Percentiles rank a stretch among this genome's conserved stretches.
Conservation (phyloP, 2,888 invertebrate species). For the Caenorhabditis parvicauda region DNA sequence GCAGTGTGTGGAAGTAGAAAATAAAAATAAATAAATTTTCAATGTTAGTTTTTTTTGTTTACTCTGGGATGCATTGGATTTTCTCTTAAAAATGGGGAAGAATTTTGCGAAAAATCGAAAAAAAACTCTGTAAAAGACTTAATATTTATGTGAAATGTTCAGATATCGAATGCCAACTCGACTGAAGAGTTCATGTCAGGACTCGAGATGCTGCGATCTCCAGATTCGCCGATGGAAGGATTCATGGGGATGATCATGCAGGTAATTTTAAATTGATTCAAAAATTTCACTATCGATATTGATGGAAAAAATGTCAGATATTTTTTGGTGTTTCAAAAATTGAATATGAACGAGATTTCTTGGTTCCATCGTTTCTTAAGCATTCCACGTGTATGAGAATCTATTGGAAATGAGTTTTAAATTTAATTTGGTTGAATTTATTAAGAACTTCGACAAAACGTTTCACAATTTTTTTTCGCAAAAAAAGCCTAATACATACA, state of each 20-base stretch:
- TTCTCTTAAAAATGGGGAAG: background rate
- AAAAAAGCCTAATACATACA: background rate
- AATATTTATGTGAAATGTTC: constrained; percentile 10
- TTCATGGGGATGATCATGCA: constrained; percentile 55
- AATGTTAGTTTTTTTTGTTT: background rate
- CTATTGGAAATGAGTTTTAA: too few species aligned
- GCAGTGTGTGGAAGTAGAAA: too few species aligned
- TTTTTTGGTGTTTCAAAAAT: too few species aligned
- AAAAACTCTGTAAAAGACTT: background rate
- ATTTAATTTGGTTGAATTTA: too few species aligned
- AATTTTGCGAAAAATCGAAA: background rate
- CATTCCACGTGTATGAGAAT: too few species aligned
- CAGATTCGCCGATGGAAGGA: constrained; percentile 48
- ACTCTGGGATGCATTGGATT: too few species aligned
- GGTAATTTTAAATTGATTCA: too few species aligned
- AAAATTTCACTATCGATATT: background rate
- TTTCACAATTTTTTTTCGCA: background rate
- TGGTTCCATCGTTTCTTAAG: too few species aligned
- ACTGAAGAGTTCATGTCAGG: constrained; percentile 37
- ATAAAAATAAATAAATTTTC: background rate
- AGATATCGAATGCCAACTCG: constrained; percentile 29
- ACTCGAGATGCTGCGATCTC: constrained; percentile 37
- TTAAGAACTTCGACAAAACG: too few species aligned
- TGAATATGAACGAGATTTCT: too few species aligned
- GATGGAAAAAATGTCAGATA: too few species aligned